phyloP scores from a whole-genome alignment of 2,113 vertebrate species.

The Platysternon megacephalum region DNA sequence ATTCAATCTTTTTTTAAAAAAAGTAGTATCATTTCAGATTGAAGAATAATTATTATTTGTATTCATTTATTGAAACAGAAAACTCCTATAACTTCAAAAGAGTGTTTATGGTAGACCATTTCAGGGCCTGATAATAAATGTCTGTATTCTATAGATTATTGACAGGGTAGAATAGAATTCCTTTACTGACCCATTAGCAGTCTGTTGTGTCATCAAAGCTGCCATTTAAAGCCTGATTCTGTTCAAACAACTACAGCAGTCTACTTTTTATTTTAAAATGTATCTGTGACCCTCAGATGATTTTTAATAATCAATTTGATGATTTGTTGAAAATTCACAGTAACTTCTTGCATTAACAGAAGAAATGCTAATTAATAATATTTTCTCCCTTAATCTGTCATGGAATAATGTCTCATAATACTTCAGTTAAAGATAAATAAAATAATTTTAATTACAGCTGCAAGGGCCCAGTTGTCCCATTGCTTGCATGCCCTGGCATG shows the following conservation, averaged over 20 bases:
- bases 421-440: neutral
- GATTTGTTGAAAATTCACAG: neutral
- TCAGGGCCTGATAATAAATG: constrained; percentile 8
- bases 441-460: neutral
- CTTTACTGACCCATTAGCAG: neutral
- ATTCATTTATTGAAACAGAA: constrained; percentile 12
- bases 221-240: neutral
- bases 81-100: neutral
- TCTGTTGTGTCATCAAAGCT: neutral
- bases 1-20: neutral
- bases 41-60: constrained; percentile 22
- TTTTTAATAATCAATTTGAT: neutral
- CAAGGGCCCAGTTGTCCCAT: neutral
- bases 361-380: neutral
- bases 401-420: neutral
- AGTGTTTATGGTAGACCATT: neutral
- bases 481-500: neutral
- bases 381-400: neutral
- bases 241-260: neutral
- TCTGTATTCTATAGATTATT: neutral
- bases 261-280: constrained; percentile 9
- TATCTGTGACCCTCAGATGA: neutral
- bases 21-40: constrained; percentile 3
- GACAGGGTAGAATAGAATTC: neutral
- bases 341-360: neutral